Percentiles rank a stretch among this genome's conserved stretches.
Evolutionary conservation across 1,140 invertebrate genomes (phyloP).

Genomic region (Elysia chlorotica): DNA sequence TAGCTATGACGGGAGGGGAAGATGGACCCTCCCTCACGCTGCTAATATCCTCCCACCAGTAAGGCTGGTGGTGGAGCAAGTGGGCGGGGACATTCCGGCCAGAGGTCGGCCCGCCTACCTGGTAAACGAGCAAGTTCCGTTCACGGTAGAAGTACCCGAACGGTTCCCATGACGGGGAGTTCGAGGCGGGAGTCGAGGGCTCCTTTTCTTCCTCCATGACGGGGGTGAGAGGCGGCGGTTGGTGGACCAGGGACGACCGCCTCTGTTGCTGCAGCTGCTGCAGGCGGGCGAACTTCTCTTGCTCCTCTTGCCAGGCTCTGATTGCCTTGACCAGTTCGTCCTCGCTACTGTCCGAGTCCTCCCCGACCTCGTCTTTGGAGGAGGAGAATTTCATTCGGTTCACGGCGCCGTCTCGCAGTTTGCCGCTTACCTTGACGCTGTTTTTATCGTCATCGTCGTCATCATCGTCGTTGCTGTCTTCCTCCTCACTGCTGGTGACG

Average conservation of each 20-base stretch:
- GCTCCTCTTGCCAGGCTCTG: slow-evolving; percentile 15
- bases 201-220: slow-evolving; percentile 3
- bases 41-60: slow-evolving; percentile 17
- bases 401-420: too few species aligned
- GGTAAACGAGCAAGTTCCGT: not conserved
- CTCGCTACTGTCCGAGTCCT: not conserved
- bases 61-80: too few species aligned
- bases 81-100: too few species aligned
- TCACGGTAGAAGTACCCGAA: slow-evolving; percentile 8
- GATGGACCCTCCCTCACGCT: slow-evolving; percentile 18
- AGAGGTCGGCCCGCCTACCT: too few species aligned
- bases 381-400: too few species aligned
- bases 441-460: not conserved
- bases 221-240: not conserved
- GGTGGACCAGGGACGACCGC: not conserved
- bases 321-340: slow-evolving; percentile 14
- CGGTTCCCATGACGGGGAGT: not conserved
- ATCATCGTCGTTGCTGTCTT: slow-evolving; percentile 6
- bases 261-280: slow-evolving; percentile 9
- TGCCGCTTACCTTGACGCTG: too few species aligned
- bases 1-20: slow-evolving; percentile 10
- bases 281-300: not conserved
- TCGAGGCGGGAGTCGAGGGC: not conserved
- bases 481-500: slow-evolving; percentile 22
- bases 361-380: too few species aligned